Evolutionary conservation across 2,113 vertebrate species (phyloP), one percentile per base, ranked within the genome.

Genomic region (Choloepus hoffmanni): DNA sequence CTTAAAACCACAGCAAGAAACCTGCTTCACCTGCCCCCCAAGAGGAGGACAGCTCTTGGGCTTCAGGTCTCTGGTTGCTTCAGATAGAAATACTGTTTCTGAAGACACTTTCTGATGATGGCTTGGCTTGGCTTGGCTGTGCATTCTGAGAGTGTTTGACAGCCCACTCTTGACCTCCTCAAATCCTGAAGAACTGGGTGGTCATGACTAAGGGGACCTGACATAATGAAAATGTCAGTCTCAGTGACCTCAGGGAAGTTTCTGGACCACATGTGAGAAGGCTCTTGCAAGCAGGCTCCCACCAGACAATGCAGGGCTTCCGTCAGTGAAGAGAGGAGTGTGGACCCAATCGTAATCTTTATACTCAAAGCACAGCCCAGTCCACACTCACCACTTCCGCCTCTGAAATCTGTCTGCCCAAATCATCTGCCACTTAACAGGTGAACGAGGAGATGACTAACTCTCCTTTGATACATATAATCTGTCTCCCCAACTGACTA

Each of bases 101-200:
- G 10, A 70, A 79, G 1, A 4, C 26, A 21, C 36, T 50, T 33
- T 2, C 0, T 9, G n/a, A 77, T 0, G 0, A 3, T 4, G 2
- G 4, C 13, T 3, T 19, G 55, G 65, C 13, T 3, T 19, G 55
- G 65, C 19, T 18, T 30, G 7, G 23, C 88, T 0, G 3, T 6
- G 28, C 9, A 1, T 40, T 48, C 73, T 50, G 16, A 15, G 8
- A 4, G n/a, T 4, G 24, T 14, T 2, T 2, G 60, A n/a, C 18
- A 15, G 73, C 63, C 15, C 50, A 5, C 67, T 26, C 19, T n/a
- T 11, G 11, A 11, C 13, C 40, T 4, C 14, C 2, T 1, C 7
- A 60, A 60, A 0, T 67, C 45, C 67, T 53, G 67, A 18, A 1
- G 55, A 60, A 60, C 19, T 60, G 58, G 21, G 58, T 23, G 58